Evolutionary conservation across 2,797 vertebrate genomes (phyloP), one percentile per base, ranked within the genome.

Genomic region (Sarcoramphus papa): DNA sequence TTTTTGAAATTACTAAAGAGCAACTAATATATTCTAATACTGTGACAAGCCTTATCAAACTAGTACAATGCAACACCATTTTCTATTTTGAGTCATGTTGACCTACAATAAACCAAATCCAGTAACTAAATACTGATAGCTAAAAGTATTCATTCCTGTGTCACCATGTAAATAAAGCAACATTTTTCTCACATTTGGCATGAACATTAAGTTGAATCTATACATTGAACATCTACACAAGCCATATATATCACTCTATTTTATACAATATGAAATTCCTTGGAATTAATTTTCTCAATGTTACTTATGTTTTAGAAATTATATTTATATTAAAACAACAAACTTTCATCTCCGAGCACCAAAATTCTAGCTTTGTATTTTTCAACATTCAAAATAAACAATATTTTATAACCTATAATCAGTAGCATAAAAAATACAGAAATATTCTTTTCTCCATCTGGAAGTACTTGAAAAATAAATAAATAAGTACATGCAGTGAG

Each of bases 1-100:
- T 91, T 85, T 84, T 25, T 56, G n/a, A 94, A 81, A 86, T 90
- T 85, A 31, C 40, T 82, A 60, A 82, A 93, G 51, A 82, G 13
- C 22, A 70, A 17, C 13, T 88, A 77, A 88, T 88, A 30, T n/a
- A 63, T 79, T 90, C 60, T 82, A 79, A 45, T 60, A 53, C 17
- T 30, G 10, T 90, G 51, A 63, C 68, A 85, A 91, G 27, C 24
- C 41, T 89, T 93, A 93, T 85, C 88, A 87, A 85, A 43, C 7
- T 60, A 60, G 28, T 70, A 68, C 13, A 74, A 67, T 24, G n/a
- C 27, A 73, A 63, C 0, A 0, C 7, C 22, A 40, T 67, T 84
- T 91, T 93, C 43, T 83, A 24, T 78, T 93, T 82, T 89, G 76
- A 81, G 47, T 57, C 48, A 64, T 56, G 28, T 8, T 48, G 30